Evolutionary conservation across 1,140 invertebrate species (phyloP).

Genomic region (Daktulosphaira vitifoliae): DNA sequence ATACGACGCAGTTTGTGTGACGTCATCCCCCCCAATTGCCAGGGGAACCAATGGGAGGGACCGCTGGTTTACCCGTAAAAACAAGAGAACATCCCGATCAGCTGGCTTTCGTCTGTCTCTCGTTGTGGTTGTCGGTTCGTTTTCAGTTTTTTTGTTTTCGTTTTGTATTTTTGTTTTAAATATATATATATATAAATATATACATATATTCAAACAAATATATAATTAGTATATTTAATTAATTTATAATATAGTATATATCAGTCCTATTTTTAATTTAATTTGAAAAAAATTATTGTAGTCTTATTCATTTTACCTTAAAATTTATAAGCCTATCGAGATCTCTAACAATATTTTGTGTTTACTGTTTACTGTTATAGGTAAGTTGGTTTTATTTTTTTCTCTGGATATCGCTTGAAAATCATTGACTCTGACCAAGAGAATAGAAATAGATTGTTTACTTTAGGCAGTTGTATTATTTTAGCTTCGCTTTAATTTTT

Average conservation of each 20-base stretch:
- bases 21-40: slow-evolving; percentile 13
- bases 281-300: no score
- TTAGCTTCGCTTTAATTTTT: no score
- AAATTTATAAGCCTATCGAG: no score
- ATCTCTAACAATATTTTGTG: no score
- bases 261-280: neutral
- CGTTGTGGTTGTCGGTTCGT: slow-evolving; percentile 28
- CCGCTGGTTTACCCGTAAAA: slow-evolving; percentile 15
- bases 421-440: no score
- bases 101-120: slow-evolving; percentile 32
- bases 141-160: slow-evolving; percentile 25
- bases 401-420: no score
- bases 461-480: no score
- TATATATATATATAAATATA: no score
- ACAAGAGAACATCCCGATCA: slow-evolving; percentile 17
- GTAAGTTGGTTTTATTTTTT: neutral
- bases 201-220: no score
- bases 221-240: neutral
- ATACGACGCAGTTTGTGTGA: slow-evolving; percentile 33
- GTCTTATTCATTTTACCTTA: no score
- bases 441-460: no score
- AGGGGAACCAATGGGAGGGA: neutral
- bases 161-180: slow-evolving; percentile 28
- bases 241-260: slow-evolving; percentile 1
- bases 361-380: no score